Evolutionary conservation across 2,888 invertebrate species (phyloP), one percentile per base, ranked within the genome.

Genomic region (Adineta ricciae): DNA sequence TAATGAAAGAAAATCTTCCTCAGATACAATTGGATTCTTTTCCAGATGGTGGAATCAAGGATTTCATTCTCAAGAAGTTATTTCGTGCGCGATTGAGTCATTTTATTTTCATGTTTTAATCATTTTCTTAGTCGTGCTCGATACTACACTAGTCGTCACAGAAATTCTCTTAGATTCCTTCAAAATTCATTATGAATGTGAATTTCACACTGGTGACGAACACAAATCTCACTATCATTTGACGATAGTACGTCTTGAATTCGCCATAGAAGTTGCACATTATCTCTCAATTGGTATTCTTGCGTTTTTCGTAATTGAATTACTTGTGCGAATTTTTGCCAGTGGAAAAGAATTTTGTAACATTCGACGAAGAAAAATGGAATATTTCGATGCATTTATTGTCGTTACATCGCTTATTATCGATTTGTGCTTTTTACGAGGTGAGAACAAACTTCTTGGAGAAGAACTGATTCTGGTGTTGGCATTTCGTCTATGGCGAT

Each of bases 351-450:
- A 38, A 9, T 78, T 41, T 78, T 78, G 78, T 24, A 78, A 78
- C n/a, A n/a, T 41, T 78, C 78, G 19, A 21, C 24, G 41, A 41
- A 78, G 41, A n/a, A 78, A 78, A 41, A 78, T 78, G 41, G 41
- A 41, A 78, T 78, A 78, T 41, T 78, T 78, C 3, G 78, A 78
- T 78, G 78, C 41, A n/a, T 41, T 78, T n/a, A 41, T 78, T 78
- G 38, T 78, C 41, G 9, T 78, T 41, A 41, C 41, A 78, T 78
- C 78, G 11, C 24, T 78, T 24, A n/a, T 19, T 50, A 50, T 50
- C 19, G 50, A 50, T 50, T 50, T 50, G 19, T 9, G 16, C 14
- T 50, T 50, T 50, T 50, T 50, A 50, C 50, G 19, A 7, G 50
- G 50, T 50, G 50, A 50, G 19, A 50, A 50, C 14, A 50, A 50